Evolutionary conservation across 2,888 invertebrate species (phyloP).

Genomic region (Chymomyza fuscimana): DNA sequence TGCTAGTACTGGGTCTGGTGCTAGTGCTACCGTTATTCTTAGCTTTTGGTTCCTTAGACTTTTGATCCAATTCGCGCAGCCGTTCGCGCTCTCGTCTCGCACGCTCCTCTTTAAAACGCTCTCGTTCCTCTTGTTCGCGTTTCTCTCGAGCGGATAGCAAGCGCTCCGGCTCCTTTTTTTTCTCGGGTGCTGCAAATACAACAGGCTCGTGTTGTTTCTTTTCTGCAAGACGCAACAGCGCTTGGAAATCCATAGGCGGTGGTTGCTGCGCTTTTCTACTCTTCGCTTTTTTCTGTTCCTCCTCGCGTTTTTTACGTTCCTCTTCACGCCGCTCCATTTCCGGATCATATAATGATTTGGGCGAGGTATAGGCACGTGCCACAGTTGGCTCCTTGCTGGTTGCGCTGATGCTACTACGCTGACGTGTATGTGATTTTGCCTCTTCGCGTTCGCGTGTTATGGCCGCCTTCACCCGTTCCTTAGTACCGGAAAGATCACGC

Average conservation of each 20-base stretch:
- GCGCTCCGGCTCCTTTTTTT: constrained; percentile 84
- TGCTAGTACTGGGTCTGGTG: constrained; percentile 10
- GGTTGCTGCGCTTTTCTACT: constrained; percentile 82
- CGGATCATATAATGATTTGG: constrained; percentile 77
- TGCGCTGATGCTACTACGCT: constrained; percentile 54
- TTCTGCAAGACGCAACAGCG: constrained; percentile 89
- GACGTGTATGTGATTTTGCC: constrained; percentile 82
- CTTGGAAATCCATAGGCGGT: constrained; percentile 89
- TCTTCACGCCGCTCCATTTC: constrained; percentile 68
- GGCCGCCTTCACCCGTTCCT: constrained; percentile 89
- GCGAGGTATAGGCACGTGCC: constrained; percentile 59
- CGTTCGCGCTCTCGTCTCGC: constrained; percentile 79
- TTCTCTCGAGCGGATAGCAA: constrained; percentile 91
- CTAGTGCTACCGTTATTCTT: constrained; percentile 25
- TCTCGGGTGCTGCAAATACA: constrained; percentile 79
- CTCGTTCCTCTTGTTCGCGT: constrained; percentile 86
- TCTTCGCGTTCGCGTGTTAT: constrained; percentile 86
- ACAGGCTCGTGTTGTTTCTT: constrained; percentile 91
- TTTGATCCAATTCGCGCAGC: constrained; percentile 45
- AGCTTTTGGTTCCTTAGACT: constrained; percentile 39
- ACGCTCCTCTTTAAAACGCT: constrained; percentile 83
- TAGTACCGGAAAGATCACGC: constrained; percentile 81
- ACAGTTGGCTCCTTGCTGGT: constrained; percentile 29
- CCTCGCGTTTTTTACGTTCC: constrained; percentile 74
- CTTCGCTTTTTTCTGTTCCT: constrained; percentile 81